Evolutionary conservation across 2,888 invertebrate species (phyloP).

Genomic region (Netelia melanura): DNA sequence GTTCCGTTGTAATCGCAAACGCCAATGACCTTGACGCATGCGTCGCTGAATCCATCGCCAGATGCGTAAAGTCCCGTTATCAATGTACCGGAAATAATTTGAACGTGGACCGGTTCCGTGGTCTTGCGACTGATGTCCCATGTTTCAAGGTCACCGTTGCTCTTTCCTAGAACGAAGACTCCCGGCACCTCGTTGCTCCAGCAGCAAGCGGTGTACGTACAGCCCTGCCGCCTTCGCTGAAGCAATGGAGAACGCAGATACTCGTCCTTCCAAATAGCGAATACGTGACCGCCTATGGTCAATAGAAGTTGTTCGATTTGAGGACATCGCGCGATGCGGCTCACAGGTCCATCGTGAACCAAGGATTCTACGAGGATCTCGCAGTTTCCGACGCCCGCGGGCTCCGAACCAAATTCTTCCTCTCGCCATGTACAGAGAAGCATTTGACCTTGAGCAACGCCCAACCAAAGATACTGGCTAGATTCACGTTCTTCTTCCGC

Average conservation of each 20-base stretch:
- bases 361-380: conserved; percentile 78
- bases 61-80: conserved; percentile 72
- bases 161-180: conserved; percentile 89
- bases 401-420: conserved; percentile 88
- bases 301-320: conserved; percentile 88
- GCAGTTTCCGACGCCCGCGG: conserved; percentile 86
- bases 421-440: conserved; percentile 88
- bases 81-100: conserved; percentile 87
- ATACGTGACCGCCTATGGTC: conserved; percentile 91
- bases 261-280: conserved; percentile 91
- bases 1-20: conserved; percentile 89
- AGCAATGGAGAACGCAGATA: conserved; percentile 87
- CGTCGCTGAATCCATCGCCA: conserved; percentile 20
- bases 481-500: conserved; percentile 47
- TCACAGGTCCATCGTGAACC: conserved; percentile 91
- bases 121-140: conserved; percentile 92
- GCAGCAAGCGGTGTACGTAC: conserved; percentile 87
- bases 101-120: conserved; percentile 88
- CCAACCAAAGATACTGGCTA: conserved; percentile 74
- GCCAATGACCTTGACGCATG: conserved; percentile 85
- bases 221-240: conserved; percentile 88
- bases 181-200: conserved; percentile 92
- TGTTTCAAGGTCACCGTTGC: conserved; percentile 91
- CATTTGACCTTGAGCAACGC: conserved; percentile 80
- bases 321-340: conserved; percentile 88